Conservation (phyloP, 1,140 invertebrate genomes). For the Dryas iulia region DNA sequence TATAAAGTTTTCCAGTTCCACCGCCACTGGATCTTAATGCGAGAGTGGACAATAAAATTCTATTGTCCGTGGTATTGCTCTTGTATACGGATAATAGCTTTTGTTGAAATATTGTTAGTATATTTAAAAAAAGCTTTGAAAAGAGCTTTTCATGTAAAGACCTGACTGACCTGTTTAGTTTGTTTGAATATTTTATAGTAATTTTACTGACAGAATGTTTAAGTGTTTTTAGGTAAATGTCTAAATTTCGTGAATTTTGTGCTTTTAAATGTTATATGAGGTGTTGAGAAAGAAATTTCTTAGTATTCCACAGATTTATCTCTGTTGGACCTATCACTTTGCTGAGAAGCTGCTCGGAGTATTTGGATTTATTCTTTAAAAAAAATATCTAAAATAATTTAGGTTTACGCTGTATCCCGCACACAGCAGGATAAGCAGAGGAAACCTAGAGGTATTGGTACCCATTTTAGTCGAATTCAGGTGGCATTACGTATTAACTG, state of each 20-base stretch:
- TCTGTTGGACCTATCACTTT: too few relatives aligned
- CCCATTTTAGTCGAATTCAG: too few relatives aligned
- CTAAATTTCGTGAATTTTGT: background rate
- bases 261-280: background rate
- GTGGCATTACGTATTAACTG: too few relatives aligned
- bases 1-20: constrained; percentile 1
- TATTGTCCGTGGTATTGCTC: constrained; percentile 4
- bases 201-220: background rate
- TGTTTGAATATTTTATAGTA: background rate
- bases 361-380: too few relatives aligned
- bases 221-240: background rate
- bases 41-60: constrained; percentile 3
- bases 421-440: too few relatives aligned
- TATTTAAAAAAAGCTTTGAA: background rate
- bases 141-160: background rate
- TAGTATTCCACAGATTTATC: too few relatives aligned
- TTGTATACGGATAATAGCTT: constrained; percentile 2
- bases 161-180: background rate
- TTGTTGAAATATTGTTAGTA: constrained; percentile 3
- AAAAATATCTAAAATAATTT: too few relatives aligned
- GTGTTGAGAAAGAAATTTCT: too few relatives aligned
- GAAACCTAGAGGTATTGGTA: too few relatives aligned
- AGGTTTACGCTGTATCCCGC: too few relatives aligned
- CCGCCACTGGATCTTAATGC: background rate
- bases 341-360: too few relatives aligned